Evolutionary conservation across 2,888 invertebrate genomes (phyloP).

Genomic region (Chesias legatella): DNA sequence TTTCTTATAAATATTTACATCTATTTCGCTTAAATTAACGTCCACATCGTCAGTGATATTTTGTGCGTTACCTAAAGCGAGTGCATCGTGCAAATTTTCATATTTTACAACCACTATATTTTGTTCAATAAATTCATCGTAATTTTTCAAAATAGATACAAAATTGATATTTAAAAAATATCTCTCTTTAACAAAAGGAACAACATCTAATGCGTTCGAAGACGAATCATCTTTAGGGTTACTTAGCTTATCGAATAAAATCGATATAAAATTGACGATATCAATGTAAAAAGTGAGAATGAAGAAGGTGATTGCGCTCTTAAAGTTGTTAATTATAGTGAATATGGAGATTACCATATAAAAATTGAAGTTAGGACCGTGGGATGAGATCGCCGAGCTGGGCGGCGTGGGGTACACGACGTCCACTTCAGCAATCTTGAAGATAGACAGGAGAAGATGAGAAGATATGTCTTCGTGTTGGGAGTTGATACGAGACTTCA

Average conservation of each 20-base stretch:
- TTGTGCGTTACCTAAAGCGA: constrained; percentile 71
- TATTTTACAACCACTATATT: constrained; percentile 57
- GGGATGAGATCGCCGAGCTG: constrained; percentile 67
- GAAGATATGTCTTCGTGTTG: constrained; percentile 92
- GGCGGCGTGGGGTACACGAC: constrained; percentile 87
- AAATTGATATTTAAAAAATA: constrained; percentile 63
- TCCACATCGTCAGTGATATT: constrained; percentile 49
- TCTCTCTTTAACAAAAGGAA: constrained; percentile 55
- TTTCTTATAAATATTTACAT: constrained; percentile 65
- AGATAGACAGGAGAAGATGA: constrained; percentile 92
- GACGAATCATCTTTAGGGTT: constrained; percentile 30
- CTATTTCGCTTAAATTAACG: constrained; percentile 57
- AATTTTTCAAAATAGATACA: constrained; percentile 68
- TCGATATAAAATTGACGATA: constrained; percentile 64
- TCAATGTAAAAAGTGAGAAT: constrained; percentile 37
- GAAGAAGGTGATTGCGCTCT: constrained; percentile 35
- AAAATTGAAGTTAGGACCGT: constrained; percentile 47
- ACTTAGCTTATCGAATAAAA: constrained; percentile 53
- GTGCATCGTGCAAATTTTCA: constrained; percentile 62
- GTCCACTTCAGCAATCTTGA: constrained; percentile 95
- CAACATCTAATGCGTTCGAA: constrained; percentile 39
- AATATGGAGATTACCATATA: constrained; percentile 54
- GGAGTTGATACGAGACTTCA: constrained; percentile 91
- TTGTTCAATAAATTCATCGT: constrained; percentile 62
- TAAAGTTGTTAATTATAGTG: constrained; percentile 52